phyloP scores from a whole-genome alignment of 2,888 invertebrate genomes.

The Muscina levida region DNA sequence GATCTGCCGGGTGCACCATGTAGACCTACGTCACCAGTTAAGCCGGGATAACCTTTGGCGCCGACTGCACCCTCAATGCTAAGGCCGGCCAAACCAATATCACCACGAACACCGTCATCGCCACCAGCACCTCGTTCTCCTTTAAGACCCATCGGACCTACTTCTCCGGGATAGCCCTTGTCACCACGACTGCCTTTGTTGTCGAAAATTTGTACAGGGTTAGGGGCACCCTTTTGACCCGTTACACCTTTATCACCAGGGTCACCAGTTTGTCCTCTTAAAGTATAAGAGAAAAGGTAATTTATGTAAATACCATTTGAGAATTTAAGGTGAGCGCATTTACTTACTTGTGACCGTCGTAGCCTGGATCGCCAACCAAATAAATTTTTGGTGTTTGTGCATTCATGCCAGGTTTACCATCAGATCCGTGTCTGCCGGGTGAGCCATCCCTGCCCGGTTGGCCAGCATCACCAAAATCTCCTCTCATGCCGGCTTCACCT shows the following conservation, averaged over 20 bases:
- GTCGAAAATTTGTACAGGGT: constrained; percentile 81
- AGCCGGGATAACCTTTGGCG: constrained; percentile 85
- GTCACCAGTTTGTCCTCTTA: constrained; percentile 81
- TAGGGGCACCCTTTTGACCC: constrained; percentile 83
- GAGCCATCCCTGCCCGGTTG: constrained; percentile 77
- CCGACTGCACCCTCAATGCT: constrained; percentile 82
- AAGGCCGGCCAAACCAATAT: constrained; percentile 80
- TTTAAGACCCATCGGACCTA: constrained; percentile 84
- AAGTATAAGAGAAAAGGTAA: constrained; percentile 43
- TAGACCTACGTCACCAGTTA: constrained; percentile 84
- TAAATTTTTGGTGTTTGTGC: constrained; percentile 75
- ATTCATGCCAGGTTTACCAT: constrained; percentile 81
- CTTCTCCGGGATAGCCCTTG: constrained; percentile 80
- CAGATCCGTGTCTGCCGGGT: constrained; percentile 81
- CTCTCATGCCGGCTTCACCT: constrained; percentile 75
- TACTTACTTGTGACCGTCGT: constrained; percentile 74
- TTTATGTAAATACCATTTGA: too few species aligned
- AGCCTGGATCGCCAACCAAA: constrained; percentile 75
- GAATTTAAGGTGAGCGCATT: neutral
- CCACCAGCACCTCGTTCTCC: constrained; percentile 83
- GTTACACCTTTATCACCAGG: constrained; percentile 75
- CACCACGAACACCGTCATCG: constrained; percentile 81
- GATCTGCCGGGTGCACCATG: constrained; percentile 83
- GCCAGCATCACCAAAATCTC: constrained; percentile 77
- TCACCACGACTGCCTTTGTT: constrained; percentile 80